Evolutionary conservation across 2,888 invertebrate genomes (phyloP).

Genomic region (Antitype chi): DNA sequence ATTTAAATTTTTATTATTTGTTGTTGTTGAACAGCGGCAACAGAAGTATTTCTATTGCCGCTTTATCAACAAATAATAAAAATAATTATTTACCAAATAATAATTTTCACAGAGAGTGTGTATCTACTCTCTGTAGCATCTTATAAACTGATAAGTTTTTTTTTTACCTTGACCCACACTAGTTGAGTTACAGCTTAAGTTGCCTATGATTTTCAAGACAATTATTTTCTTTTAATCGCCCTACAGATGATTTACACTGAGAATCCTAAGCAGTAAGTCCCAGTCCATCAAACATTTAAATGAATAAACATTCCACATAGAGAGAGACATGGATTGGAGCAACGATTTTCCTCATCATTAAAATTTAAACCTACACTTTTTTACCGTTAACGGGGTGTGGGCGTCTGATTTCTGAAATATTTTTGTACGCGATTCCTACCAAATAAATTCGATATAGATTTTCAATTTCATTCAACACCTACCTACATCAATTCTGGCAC

Average conservation of each 20-base stretch:
- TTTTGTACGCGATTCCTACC: slow-evolving; percentile 9
- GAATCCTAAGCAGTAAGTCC: background rate
- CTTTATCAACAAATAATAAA: no score
- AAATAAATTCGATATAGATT: slow-evolving; percentile 6
- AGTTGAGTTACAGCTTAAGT: no score
- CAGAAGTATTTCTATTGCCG: no score
- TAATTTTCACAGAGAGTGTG: no score
- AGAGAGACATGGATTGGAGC: background rate
- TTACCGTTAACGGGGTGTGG: slow-evolving; percentile 16
- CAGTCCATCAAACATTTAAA: background rate
- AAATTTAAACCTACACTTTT: slow-evolving; percentile 40
- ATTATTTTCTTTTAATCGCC: background rate
- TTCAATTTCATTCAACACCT: slow-evolving; percentile 12
- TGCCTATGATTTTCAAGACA: no score
- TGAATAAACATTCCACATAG: slow-evolving; percentile 4
- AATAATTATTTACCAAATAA: no score
- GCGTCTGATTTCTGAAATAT: slow-evolving; percentile 23
- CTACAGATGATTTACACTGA: background rate
- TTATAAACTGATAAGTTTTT: no score
- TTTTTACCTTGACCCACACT: no score
- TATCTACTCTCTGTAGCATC: no score
- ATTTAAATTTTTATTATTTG: no score
- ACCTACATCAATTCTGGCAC: background rate
- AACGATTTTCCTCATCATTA: slow-evolving; percentile 32
- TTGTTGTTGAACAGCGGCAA: no score